Conservation (phyloP, 2,113 vertebrate species). For the Grammomys dolichurus region DNA sequence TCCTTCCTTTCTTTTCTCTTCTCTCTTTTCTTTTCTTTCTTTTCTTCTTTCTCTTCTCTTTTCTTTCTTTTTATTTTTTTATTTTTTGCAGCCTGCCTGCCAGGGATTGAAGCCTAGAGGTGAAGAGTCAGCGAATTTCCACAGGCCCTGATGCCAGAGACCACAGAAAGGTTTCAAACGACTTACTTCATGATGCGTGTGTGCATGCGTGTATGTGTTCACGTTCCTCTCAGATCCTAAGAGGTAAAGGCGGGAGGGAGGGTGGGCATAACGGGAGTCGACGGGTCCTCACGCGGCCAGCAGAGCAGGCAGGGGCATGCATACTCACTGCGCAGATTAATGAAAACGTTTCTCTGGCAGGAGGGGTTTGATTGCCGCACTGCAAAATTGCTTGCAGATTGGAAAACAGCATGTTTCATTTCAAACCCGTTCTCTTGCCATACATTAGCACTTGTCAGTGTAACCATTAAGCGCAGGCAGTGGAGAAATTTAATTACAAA, state of each 20-base stretch:
- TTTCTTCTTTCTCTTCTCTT: too few species aligned
- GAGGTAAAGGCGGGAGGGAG: slow-evolving; percentile 14
- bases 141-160: slow-evolving; percentile 92
- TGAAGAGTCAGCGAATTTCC: slow-evolving; percentile 95
- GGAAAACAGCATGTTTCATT: slow-evolving; percentile 95
- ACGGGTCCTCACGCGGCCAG: slow-evolving; percentile 87
- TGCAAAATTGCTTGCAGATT: slow-evolving; percentile 96
- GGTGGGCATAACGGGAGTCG: slow-evolving; percentile 21
- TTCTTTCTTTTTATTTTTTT: too few species aligned
- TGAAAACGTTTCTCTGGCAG: slow-evolving; percentile 93
- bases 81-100: slow-evolving; percentile 88
- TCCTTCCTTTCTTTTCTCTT: too few species aligned
- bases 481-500: slow-evolving; percentile 97
- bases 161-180: slow-evolving; percentile 94
- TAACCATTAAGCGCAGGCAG: slow-evolving; percentile 96
- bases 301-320: slow-evolving; percentile 89
- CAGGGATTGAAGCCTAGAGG: slow-evolving; percentile 88
- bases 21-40: too few species aligned
- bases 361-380: slow-evolving; percentile 90
- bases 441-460: slow-evolving; percentile 99
- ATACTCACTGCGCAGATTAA: slow-evolving; percentile 92
- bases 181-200: slow-evolving; percentile 91
- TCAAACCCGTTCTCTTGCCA: slow-evolving; percentile 93
- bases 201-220: neutral
- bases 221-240: neutral